Percentiles rank a stretch among this genome's conserved stretches.
These are phyloP conservation scores for Equus quagga DNA, from an alignment of 2,113 vertebrate species.

Conservation along the genomic window DNA sequence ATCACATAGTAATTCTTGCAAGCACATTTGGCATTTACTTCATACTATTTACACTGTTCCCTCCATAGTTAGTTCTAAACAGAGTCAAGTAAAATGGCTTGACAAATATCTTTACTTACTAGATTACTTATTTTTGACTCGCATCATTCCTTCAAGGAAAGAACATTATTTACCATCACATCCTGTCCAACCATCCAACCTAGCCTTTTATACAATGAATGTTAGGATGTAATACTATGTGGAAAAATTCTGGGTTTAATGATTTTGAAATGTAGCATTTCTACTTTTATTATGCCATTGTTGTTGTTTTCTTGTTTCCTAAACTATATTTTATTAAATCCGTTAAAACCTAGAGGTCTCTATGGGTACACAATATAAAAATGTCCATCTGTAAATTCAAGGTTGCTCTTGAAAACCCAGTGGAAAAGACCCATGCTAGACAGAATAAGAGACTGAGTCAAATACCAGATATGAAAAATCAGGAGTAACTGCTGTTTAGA, in stretches of 20 bases:
- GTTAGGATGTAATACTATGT: neutral
- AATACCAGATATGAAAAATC: conserved; percentile 21
- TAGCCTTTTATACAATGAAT: neutral
- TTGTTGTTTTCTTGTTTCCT: neutral
- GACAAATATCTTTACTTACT: neutral
- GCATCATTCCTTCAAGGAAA: neutral
- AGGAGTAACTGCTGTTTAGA: neutral
- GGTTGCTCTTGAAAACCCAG: neutral
- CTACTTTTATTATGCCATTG: neutral
- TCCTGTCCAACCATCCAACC: neutral
- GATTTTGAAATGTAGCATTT: neutral
- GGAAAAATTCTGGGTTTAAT: neutral
- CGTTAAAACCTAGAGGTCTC: neutral
- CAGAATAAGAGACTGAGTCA: neutral
- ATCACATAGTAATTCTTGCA: conserved; percentile 1
- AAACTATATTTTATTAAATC: neutral
- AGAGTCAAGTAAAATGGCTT: neutral
- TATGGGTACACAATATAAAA: neutral
- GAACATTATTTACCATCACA: neutral
- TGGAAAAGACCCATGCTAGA: neutral
- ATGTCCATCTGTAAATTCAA: neutral
- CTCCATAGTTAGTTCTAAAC: neutral
- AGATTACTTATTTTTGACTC: neutral
- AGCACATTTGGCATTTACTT: neutral
- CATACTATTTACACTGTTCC: neutral